Base-by-base conservation (phyloP, 2,113 vertebrate species). In the Manacus vitellinus region DNA sequence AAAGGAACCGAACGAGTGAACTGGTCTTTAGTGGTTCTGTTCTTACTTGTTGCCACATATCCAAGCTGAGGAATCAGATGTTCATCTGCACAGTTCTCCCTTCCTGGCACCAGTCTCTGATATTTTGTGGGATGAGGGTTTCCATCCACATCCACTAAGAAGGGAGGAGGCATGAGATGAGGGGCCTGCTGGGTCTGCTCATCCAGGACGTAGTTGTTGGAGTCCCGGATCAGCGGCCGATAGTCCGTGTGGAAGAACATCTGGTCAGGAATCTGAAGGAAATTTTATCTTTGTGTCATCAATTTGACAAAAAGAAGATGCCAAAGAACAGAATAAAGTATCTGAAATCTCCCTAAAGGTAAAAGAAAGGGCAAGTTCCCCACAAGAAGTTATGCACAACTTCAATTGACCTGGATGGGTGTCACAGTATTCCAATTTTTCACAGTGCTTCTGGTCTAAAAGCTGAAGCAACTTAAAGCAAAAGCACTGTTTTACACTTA, bases 211-310 rank as follows among this genome's bases (percentile, higher is more conserved):
- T 99, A 99, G 88, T 99, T 99, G 35, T 99, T 99, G 73, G 98
- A 97, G 92, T 99, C 99, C 46, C 99, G 97, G 95, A 99, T 99
- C 95, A 99, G 98, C 0, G 99, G 99, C 66, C 99, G 98, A 71
- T 99, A 99, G 97, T 99, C 99, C 23, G 99, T 99, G 96, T 99
- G 99, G 97, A 99, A 99, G 97, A 99, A 99, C 98, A 99, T 99
- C 97, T 99, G 99, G 96, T 99, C 99, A 82, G 99, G 99, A 97
- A 99, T 99, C 99, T 99, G 86, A 95, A 96, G 72, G 15, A 62
- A 95, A 89, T 25, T 0, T 65, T 70, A 55, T 44, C 88, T 59
- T 86, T 7, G 89, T 8, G 47, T 77, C 49, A 88, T 21, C 37
- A 91, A 12, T 28, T 35, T 88, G 22, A 72, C 46, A 62, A 61